Conservation (phyloP, 2,797 vertebrate genomes). For the Luscinia luscinia region DNA sequence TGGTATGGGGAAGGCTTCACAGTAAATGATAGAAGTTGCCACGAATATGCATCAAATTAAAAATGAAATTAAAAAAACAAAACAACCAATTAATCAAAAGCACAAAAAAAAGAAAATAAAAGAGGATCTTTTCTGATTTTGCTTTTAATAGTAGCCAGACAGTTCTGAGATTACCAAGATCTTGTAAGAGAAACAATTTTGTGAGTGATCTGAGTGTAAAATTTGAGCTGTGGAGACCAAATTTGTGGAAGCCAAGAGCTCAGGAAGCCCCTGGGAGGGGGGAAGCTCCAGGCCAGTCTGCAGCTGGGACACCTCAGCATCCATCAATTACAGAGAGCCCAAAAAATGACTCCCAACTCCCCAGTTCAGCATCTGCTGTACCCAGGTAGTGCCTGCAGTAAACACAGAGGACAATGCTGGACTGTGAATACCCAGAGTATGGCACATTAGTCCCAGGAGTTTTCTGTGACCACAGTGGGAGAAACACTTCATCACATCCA, state of each 20-base stretch:
- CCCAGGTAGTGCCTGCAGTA: neutral
- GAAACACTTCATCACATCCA: neutral
- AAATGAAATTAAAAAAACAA: neutral
- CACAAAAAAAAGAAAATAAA: accelerated
- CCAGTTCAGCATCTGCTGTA: neutral
- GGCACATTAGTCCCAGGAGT: neutral
- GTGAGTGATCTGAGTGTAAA: neutral
- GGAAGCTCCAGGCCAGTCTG: neutral
- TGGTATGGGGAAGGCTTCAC: neutral
- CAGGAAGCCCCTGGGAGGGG: accelerated
- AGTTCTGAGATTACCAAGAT: neutral
- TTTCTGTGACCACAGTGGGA: neutral
- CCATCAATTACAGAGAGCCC: neutral
- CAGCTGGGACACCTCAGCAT: neutral
- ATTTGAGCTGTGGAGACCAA: neutral
- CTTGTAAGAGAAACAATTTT: neutral
- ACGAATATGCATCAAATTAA: neutral
- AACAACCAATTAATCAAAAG: neutral
- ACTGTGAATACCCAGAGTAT: neutral
- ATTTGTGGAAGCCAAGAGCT: neutral
- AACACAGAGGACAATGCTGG: neutral
- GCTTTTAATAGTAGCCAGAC: neutral
- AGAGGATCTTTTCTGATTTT: neutral
- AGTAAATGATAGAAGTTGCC: neutral
- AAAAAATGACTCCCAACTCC: neutral